A percentile compares a stretch with the other conserved stretches of the same genome.
Conservation (phyloP, 1,140 invertebrate species). For the Temnothorax longispinosus region DNA sequence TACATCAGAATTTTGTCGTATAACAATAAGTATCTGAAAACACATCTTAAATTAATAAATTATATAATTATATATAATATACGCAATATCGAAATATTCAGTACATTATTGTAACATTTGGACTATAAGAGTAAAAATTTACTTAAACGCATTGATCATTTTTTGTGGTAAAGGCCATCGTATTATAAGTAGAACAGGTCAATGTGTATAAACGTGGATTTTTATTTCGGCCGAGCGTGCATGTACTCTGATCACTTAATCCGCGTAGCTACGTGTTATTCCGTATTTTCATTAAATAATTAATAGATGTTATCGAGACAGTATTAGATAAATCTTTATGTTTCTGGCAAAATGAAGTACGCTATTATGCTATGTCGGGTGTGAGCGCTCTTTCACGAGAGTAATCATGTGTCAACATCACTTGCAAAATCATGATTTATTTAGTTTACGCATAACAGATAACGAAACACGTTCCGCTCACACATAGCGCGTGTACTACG, state of each 20-base stretch:
- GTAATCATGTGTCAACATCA: not conserved
- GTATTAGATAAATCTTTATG: not conserved
- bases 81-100: not conserved
- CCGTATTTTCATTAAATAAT: not conserved
- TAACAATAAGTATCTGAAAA: not conserved
- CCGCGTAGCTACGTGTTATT: not conserved
- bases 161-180: not conserved
- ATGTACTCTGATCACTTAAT: not conserved
- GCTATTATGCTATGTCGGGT: not conserved
- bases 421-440: slow-evolving; percentile 10
- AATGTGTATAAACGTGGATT: not conserved
- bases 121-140: too few species aligned
- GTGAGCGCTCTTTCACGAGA: not conserved
- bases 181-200: not conserved
- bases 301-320: not conserved
- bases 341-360: not conserved
- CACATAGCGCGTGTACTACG: not conserved
- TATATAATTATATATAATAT: not conserved
- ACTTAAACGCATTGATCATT: too few species aligned
- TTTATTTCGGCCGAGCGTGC: not conserved
- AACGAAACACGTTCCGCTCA: not conserved
- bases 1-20: not conserved
- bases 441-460: not conserved
- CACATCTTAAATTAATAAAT: not conserved
- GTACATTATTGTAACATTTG: not conserved